phyloP scores from a whole-genome alignment of 1,140 invertebrate genomes.

The Temnothorax nylanderi region DNA sequence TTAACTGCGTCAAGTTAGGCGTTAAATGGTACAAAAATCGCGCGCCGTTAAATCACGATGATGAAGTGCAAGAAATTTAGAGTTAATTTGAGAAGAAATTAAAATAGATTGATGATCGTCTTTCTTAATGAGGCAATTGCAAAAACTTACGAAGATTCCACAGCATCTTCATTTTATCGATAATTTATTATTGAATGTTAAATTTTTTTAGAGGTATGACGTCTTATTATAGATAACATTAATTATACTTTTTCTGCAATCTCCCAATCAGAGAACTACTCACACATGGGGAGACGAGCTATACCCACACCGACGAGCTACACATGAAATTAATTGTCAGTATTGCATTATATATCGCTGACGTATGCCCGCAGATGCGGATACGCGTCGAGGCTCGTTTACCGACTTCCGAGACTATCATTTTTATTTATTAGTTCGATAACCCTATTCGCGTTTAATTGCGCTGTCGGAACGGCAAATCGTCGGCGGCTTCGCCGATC shows the following conservation, averaged over 20 bases:
- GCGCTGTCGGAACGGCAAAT: slow-evolving; percentile 8
- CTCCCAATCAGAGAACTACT: neutral
- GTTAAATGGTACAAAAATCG: neutral
- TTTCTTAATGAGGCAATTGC: neutral
- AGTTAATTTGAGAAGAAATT: neutral
- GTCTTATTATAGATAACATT: neutral
- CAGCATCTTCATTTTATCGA: neutral
- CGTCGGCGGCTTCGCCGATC: neutral
- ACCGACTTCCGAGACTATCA: neutral
- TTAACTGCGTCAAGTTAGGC: neutral
- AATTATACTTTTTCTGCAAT: neutral
- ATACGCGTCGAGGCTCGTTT: neutral
- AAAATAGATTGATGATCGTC: neutral
- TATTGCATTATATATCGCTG: neutral
- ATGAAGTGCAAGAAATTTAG: neutral
- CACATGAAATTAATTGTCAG: slow-evolving; percentile 11
- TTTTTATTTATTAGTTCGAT: slow-evolving; percentile 39
- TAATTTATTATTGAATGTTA: slow-evolving; percentile 21
- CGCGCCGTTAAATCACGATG: neutral
- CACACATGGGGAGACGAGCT: neutral
- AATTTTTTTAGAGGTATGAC: slow-evolving; percentile 7
- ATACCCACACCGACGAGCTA: neutral
- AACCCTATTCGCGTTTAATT: slow-evolving; percentile 37
- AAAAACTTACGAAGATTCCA: neutral
- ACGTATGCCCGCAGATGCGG: neutral